A percentile compares a stretch with the other conserved stretches of the same genome.
phyloP scores from a whole-genome alignment of 2,797 vertebrate species.

The Anabas testudineus region DNA sequence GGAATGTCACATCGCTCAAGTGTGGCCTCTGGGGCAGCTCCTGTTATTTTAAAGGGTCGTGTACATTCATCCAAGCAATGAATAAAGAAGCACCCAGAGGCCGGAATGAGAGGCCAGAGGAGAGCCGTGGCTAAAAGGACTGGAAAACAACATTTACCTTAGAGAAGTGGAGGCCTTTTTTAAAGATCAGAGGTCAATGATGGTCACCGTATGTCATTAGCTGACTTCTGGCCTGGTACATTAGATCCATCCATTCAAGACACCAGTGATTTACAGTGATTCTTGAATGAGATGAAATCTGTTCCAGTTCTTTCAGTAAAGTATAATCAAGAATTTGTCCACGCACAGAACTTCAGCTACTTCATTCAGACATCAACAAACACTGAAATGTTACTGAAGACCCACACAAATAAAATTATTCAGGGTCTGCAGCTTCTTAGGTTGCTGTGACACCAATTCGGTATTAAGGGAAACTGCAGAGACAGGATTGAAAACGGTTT shows the following conservation, averaged over 20 bases:
- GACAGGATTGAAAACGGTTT: not conserved
- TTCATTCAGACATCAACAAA: not conserved
- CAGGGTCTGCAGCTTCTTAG: slow-evolving; percentile 24
- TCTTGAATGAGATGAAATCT: not conserved
- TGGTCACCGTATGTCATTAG: slow-evolving; percentile 46
- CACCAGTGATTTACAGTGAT: not conserved
- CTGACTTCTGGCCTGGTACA: slow-evolving; percentile 41
- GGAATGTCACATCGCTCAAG: slow-evolving; percentile 80
- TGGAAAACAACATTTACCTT: slow-evolving; percentile 66
- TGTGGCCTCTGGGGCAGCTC: slow-evolving; percentile 70
- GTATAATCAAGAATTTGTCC: slow-evolving; percentile 1
- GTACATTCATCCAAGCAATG: slow-evolving; percentile 79
- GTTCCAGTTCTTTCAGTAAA: not conserved
- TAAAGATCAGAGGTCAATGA: slow-evolving; percentile 61
- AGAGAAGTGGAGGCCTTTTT: slow-evolving; percentile 35
- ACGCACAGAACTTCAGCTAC: not conserved
- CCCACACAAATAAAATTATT: slow-evolving; percentile 11
- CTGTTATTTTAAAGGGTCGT: slow-evolving; percentile 79
- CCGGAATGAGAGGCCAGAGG: slow-evolving; percentile 31
- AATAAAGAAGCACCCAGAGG: slow-evolving; percentile 70
- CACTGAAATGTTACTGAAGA: slow-evolving; percentile 6
- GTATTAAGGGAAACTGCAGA: not conserved
- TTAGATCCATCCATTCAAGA: slow-evolving; percentile 17
- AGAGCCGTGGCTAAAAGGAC: slow-evolving; percentile 38
- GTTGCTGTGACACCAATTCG: slow-evolving; percentile 13